These are phyloP conservation scores for Dufourea novaeangliae DNA, from an alignment of 1,140 invertebrate species.

Conservation along the genomic window DNA sequence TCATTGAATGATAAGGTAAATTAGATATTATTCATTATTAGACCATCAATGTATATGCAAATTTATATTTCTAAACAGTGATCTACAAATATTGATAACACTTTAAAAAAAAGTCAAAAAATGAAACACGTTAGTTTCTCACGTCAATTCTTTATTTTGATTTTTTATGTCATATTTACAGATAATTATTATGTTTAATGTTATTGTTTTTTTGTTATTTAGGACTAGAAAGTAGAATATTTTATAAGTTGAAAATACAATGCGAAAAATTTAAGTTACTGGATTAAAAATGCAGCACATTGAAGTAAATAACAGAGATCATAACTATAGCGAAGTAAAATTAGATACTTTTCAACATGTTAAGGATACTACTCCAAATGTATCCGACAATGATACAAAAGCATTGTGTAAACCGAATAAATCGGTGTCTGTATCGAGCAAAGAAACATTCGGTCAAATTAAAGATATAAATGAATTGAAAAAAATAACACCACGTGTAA, in stretches of 20 bases:
- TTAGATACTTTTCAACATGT: constrained; percentile 18
- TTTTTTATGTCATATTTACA: neutral
- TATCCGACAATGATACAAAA: constrained; percentile 22
- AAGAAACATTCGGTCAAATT: constrained; percentile 71
- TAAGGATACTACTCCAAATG: constrained; percentile 3
- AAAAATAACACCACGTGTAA: constrained; percentile 75
- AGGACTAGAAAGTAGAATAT: constrained; percentile 2
- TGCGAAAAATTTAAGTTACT: constrained; percentile 38
- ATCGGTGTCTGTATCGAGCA: constrained; percentile 43
- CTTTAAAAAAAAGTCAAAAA: neutral
- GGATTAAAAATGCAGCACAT: constrained; percentile 53
- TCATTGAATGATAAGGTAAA: constrained; percentile 22
- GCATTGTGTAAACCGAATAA: constrained; percentile 11
- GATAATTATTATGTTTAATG: neutral
- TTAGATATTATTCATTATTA: constrained; percentile 28
- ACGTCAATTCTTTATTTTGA: no score
- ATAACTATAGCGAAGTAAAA: constrained; percentile 68
- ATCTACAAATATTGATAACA: no score
- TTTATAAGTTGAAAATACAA: constrained; percentile 22
- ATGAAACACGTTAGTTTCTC: no score
- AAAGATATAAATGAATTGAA: constrained; percentile 78
- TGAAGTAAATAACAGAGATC: constrained; percentile 63
- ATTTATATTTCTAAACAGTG: no score
- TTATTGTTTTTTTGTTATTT: neutral
- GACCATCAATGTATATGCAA: no score